Base-by-base conservation (phyloP, 2,888 invertebrate species). In the Mycogona germanica region DNA sequence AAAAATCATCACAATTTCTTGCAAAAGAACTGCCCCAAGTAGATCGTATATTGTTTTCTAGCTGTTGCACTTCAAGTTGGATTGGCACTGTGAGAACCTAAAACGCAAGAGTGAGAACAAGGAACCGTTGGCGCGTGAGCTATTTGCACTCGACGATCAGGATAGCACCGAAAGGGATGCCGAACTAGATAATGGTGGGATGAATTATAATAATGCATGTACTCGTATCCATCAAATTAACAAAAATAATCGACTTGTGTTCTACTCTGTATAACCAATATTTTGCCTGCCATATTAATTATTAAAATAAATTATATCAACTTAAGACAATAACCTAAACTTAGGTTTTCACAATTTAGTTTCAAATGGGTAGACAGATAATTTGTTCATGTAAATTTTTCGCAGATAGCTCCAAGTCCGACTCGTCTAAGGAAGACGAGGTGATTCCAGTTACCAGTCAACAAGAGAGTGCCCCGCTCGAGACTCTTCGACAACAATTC, bases 41-140 rank as follows among this genome's bases (percentile, higher is more conserved):
- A 17, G 5, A n/a, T 26, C 4, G 25, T 23, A 14, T 35, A 40
- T 50, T 9, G 29, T 9, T 21, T 21, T n/a, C 1, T 35, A 45
- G 52, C 25, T 32, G 30, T 1, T 30, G 14, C 88, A 88, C 66
- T 87, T 83, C 65, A 84, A 83, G 64, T 72, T 84, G 35, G 87
- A 87, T 66, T 87, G 86, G 87, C 87, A 88, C 67, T 76, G 84
- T 2, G 84, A 84, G 64, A 88, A 88, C 69, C 70, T 88, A 37
- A 85, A 84, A 63, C 77, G 80, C 59, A 80, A 79, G 59, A 66
- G 87, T 12, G 75, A 76, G 60, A n/a, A n/a, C n/a, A n/a, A n/a
- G n/a, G n/a, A n/a, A n/a, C n/a, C n/a, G n/a, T n/a, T n/a, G n/a
- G n/a, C n/a, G n/a, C n/a, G n/a, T n/a, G 80, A 79, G 7, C 70